Evolutionary conservation across 2,888 invertebrate genomes (phyloP), one percentile per base, ranked within the genome.

Genomic region (Portevinia maculata): DNA sequence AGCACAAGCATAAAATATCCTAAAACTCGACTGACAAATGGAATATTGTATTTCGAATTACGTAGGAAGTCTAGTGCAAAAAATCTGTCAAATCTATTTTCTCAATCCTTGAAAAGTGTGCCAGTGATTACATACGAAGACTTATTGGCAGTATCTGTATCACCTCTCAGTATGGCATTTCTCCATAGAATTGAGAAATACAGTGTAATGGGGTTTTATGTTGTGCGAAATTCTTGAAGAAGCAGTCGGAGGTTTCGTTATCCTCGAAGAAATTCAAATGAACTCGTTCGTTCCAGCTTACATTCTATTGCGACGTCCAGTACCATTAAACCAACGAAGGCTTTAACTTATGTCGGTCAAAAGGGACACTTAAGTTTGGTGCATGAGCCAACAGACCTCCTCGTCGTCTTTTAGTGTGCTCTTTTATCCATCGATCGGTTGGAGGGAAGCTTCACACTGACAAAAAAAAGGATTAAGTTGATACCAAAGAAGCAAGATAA

Each of bases 11-110:
- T 79, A 64, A 64, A 69, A 75, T 74, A 69, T 69, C 55, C 60
- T 62, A 44, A 60, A 53, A 71, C 44, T 52, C 53, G 24, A 75
- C 76, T 75, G 64, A 70, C 75, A 59, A 70, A 57, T 70, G 50
- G 67, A 65, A 44, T 39, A 71, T 71, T 69, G 46, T 70, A 73
- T 73, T 48, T 15, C 48, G 46, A 30, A 37, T 46, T 48, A 11
- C 52, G 41, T 9, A 46, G 52, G 53, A 64, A 37, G 55, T 11
- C 44, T 7, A 37, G 60, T 44, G 53, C 41, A 75, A 64, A 74
- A 81, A 53, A 64, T 64, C 76, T 71, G 65, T 70, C 53, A 71
- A 76, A 76, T 60, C 59, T 76, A 64, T 75, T 81, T 81, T 74
- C 48, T 57, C 53, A 59, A 34, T 13, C 30, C 30, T 52, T 73